Percentiles rank a stretch among this genome's conserved stretches.
These are phyloP conservation scores for Leguminivora glycinivorella DNA, from an alignment of 1,140 invertebrate species.

Conservation along the genomic window DNA sequence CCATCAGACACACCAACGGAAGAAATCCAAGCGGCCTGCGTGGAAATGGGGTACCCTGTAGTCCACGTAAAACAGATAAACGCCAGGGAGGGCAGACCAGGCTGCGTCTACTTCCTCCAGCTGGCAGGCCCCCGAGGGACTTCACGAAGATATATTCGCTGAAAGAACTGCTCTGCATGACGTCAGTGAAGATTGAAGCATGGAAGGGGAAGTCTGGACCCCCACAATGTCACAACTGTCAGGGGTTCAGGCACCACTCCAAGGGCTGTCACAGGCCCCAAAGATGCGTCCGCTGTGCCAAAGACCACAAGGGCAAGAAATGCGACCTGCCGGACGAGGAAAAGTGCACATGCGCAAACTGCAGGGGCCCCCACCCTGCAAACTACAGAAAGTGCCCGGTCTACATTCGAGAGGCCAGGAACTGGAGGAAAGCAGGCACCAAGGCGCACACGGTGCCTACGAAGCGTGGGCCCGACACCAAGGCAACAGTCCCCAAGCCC, in stretches of 20 bases:
- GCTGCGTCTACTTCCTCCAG: not conserved
- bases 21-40: not conserved
- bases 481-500: not conserved
- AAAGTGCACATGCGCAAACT: constrained; percentile 42
- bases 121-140: not conserved
- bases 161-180: not conserved
- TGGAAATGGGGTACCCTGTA: not conserved
- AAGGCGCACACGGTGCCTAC: not conserved
- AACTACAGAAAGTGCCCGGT: constrained; percentile 34
- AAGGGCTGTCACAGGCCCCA: too few species aligned
- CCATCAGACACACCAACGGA: not conserved
- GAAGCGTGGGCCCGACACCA: too few species aligned
- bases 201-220: not conserved
- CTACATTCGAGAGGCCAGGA: not conserved
- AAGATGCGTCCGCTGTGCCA: too few species aligned
- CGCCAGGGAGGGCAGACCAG: not conserved
- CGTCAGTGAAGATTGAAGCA: not conserved
- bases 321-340: too few species aligned
- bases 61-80: not conserved
- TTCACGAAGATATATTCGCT: not conserved
- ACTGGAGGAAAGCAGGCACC: not conserved
- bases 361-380: constrained; percentile 35
- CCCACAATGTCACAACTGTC: not conserved
- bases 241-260: too few species aligned
- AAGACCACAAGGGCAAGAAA: constrained; percentile 9